Evolutionary conservation across 2,888 invertebrate species (phyloP).

Genomic region (Bembecia ichneumoniformis): DNA sequence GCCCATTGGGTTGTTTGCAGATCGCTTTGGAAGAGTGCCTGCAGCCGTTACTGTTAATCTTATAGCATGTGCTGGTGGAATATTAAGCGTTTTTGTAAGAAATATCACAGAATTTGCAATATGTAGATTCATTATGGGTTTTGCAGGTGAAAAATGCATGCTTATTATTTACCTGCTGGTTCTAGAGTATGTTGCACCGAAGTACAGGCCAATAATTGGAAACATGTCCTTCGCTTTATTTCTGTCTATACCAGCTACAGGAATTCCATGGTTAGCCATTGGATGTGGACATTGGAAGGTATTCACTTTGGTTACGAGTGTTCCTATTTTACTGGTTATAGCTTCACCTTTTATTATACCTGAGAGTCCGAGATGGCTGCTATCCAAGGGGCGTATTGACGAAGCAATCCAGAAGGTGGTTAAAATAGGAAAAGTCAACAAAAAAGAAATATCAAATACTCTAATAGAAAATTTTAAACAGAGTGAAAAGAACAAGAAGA

Average conservation of each 20-base stretch:
- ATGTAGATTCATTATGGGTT: constrained; percentile 8
- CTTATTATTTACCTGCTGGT: constrained; percentile 9
- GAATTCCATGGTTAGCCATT: constrained; percentile 9
- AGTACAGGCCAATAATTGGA: constrained; percentile 8
- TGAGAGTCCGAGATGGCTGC: constrained; percentile 44
- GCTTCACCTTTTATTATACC: constrained; percentile 34
- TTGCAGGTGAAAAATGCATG: constrained; percentile 9
- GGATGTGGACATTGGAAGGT: constrained; percentile 10
- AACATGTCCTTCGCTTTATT: constrained; percentile 9
- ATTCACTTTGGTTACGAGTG: constrained; percentile 5
- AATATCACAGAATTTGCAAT: constrained; percentile 6
- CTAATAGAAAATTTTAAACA: constrained; percentile 6
- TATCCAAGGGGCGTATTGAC: constrained; percentile 33
- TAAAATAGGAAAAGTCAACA: constrained; percentile 5
- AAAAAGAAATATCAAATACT: constrained; percentile 5
- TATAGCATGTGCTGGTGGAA: constrained; percentile 6
- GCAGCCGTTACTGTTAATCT: constrained; percentile 6
- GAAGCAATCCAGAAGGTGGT: constrained; percentile 7
- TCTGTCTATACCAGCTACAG: constrained; percentile 3
- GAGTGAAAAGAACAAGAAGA: background rate
- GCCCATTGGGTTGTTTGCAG: constrained; percentile 8
- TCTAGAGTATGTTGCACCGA: constrained; percentile 10
- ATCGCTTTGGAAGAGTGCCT: constrained; percentile 9
- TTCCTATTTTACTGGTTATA: constrained; percentile 23
- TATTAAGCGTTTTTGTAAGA: constrained; percentile 6